Evolutionary conservation across 2,797 vertebrate species (phyloP).

Genomic region (Hipposideros larvatus): DNA sequence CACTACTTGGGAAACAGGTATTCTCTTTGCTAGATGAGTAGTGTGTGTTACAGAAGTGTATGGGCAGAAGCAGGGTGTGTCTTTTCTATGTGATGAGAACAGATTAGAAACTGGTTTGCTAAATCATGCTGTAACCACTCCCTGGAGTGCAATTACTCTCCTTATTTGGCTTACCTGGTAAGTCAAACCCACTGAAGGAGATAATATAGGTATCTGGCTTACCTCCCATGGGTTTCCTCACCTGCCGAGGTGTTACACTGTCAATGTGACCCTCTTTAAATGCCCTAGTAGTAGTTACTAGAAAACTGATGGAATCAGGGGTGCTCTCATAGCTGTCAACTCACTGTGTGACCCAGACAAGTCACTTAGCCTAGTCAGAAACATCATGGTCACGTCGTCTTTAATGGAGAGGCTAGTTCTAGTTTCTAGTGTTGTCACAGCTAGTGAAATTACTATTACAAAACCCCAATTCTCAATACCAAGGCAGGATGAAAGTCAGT

Average conservation of each 20-base stretch:
- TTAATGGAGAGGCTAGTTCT: not conserved
- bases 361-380: not conserved
- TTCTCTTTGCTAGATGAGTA: constrained; percentile 47
- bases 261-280: not conserved
- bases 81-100: constrained; percentile 56
- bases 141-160: constrained; percentile 44
- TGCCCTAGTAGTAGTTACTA: not conserved
- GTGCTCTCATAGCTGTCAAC: not conserved
- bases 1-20: not conserved
- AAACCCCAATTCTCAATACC: not conserved
- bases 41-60: constrained; percentile 5
- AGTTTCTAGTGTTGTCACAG: not conserved
- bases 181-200: not conserved
- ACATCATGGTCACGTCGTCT: not conserved
- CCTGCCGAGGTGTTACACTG: not conserved
- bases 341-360: not conserved
- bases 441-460: not conserved
- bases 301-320: not conserved
- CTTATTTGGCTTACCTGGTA: constrained; percentile 16
- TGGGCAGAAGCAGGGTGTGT: constrained; percentile 16
- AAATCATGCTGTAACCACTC: constrained; percentile 57
- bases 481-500: not conserved
- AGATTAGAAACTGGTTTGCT: constrained; percentile 70
- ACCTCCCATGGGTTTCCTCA: not conserved
- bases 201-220: not conserved